A percentile compares a stretch with the other conserved stretches of the same genome.
These are phyloP conservation scores for Rhaphigaster nebulosa DNA, from an alignment of 2,888 invertebrate genomes.

Conservation along the genomic window DNA sequence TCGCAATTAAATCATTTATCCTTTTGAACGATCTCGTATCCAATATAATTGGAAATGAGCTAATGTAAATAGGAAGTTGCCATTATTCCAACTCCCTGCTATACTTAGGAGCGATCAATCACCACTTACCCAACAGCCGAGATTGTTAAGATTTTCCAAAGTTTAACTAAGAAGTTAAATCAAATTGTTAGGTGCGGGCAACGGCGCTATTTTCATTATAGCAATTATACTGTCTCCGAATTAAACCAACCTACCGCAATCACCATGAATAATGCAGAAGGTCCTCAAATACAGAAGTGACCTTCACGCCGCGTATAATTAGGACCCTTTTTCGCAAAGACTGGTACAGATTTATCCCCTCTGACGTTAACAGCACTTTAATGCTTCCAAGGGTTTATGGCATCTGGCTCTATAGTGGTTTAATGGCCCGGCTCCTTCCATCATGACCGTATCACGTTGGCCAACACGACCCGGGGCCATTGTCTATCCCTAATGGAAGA, in stretches of 20 bases:
- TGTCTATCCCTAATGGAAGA: slow-evolving; percentile 42
- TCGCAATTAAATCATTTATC: slow-evolving; percentile 5
- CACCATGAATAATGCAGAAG: neutral
- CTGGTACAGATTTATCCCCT: neutral
- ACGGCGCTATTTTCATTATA: neutral
- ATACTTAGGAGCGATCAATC: neutral
- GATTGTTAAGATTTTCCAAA: slow-evolving; percentile 10
- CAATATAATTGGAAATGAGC: slow-evolving; percentile 1
- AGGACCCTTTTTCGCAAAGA: neutral
- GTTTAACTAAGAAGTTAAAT: slow-evolving; percentile 2
- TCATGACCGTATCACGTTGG: slow-evolving; percentile 27
- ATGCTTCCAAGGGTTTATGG: slow-evolving; percentile 17
- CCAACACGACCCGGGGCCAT: slow-evolving; percentile 9
- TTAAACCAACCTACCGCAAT: neutral
- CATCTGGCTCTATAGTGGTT: neutral
- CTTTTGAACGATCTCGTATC: neutral
- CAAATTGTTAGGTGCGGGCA: neutral
- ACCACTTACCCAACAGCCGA: neutral
- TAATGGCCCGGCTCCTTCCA: neutral
- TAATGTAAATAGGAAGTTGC: slow-evolving; percentile 2
- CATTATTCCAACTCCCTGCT: neutral
- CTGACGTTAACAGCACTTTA: slow-evolving; percentile 11
- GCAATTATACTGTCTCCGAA: neutral
- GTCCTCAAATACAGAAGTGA: neutral
- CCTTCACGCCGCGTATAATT: neutral